phyloP scores from a whole-genome alignment of 2,888 invertebrate species.

The Eupithecia inturbata region DNA sequence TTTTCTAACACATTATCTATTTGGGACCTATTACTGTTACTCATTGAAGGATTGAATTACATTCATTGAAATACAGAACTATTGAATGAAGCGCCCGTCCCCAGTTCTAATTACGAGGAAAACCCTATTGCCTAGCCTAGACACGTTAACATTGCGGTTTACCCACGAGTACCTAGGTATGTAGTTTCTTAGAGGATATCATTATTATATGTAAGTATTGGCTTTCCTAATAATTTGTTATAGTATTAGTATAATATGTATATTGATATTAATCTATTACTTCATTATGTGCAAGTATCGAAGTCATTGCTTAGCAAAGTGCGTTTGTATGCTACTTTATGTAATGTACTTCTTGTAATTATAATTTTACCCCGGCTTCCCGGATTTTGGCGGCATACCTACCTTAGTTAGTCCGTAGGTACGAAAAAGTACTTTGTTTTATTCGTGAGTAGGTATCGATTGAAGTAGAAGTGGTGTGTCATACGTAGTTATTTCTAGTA shows the following conservation, averaged over 20 bases:
- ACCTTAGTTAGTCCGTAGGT: no score
- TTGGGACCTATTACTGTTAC: neutral
- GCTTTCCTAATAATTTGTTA: neutral
- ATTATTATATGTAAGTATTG: neutral
- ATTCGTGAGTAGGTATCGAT: neutral
- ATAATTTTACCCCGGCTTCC: neutral
- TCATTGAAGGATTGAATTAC: slow-evolving; percentile 2
- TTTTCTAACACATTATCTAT: neutral
- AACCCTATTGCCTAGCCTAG: slow-evolving; percentile 5
- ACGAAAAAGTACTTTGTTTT: neutral
- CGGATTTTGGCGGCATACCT: neutral
- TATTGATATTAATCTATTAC: neutral
- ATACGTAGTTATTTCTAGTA: slow-evolving; percentile 47
- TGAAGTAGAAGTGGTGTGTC: slow-evolving; percentile 36
- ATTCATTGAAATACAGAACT: neutral
- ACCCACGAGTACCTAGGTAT: neutral
- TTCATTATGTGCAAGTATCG: neutral
- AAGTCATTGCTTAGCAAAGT: neutral
- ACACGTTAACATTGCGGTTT: slow-evolving; percentile 9
- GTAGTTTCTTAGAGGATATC: slow-evolving; percentile 3
- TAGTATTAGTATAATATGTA: neutral
- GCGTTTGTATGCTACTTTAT: neutral
- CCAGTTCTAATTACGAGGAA: slow-evolving; percentile 12
- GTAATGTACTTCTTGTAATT: neutral
- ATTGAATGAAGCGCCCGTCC: slow-evolving; percentile 12